Percentiles rank a stretch among this genome's conserved stretches.
Evolutionary conservation across 1,140 invertebrate genomes (phyloP).

Genomic region (Neotoxoptera formosana): DNA sequence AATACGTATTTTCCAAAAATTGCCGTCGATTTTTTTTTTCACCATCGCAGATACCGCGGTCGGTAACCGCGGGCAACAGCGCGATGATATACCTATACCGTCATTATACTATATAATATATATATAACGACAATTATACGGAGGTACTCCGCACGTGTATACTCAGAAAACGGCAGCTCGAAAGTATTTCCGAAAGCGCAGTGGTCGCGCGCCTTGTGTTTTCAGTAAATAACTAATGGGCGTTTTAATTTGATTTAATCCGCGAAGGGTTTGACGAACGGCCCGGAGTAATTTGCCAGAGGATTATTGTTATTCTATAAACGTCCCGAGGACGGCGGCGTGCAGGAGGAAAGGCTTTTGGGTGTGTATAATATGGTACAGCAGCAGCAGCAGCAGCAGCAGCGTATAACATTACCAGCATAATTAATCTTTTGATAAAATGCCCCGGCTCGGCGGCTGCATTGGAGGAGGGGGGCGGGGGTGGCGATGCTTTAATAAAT

Average conservation of each 20-base stretch:
- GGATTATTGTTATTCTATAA: conserved; percentile 50
- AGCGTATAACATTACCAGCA: background rate
- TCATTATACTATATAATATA: background rate
- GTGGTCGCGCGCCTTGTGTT: background rate
- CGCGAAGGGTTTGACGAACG: background rate
- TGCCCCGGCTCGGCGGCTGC: background rate
- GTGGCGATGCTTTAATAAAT: conserved; percentile 45
- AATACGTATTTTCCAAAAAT: background rate
- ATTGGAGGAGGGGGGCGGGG: background rate
- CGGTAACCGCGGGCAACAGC: too few relatives aligned
- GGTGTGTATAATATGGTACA: background rate
- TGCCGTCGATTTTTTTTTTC: too few relatives aligned
- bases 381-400: too few relatives aligned
- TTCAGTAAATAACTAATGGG: conserved; percentile 44
- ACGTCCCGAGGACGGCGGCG: background rate
- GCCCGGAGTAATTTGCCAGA: conserved; percentile 29
- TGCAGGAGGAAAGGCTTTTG: background rate
- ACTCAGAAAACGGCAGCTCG: background rate
- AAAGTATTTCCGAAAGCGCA: background rate
- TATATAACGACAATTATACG: too few relatives aligned
- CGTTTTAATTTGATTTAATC: conserved; percentile 47
- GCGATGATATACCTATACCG: too few relatives aligned
- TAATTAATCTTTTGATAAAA: conserved; percentile 45
- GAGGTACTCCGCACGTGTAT: too few relatives aligned
- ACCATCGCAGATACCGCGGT: too few relatives aligned